Conservation (phyloP, 2,797 vertebrate genomes). For the Fistularia commersonii region DNA sequence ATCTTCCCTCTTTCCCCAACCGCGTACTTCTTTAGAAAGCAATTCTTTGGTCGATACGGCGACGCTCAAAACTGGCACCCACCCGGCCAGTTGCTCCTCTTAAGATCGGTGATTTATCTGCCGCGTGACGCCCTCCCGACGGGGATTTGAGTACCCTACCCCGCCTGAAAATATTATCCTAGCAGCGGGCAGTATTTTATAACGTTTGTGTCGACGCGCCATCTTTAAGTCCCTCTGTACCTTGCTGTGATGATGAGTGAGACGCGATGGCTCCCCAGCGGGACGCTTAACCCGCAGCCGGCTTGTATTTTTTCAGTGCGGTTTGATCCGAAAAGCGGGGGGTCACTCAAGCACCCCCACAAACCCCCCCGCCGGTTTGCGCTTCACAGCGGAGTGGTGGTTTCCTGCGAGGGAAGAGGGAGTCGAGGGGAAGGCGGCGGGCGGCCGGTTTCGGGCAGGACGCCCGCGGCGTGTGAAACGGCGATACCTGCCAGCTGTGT, state of each 20-base stretch:
- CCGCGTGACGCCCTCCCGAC: background rate
- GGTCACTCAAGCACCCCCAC: background rate
- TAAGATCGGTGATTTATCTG: conserved; percentile 1
- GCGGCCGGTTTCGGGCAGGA: conserved; percentile 51
- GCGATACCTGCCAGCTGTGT: conserved; percentile 56
- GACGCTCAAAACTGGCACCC: conserved; percentile 12
- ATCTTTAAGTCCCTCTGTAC: conserved; percentile 2
- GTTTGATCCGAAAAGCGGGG: conserved; percentile 41
- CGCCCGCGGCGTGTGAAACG: conserved; percentile 27
- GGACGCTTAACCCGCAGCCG: conserved; percentile 27
- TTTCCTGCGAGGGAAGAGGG: conserved; percentile 33
- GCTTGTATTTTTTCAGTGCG: conserved; percentile 14
- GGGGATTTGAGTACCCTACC: background rate
- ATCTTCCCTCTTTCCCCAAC: background rate
- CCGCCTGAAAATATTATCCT: conserved; percentile 25
- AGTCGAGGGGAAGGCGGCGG: conserved; percentile 30
- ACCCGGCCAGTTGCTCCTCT: background rate
- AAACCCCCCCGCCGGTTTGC: background rate
- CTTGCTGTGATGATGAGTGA: conserved; percentile 14
- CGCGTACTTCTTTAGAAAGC: too few species aligned
- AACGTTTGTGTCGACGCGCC: background rate
- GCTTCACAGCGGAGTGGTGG: conserved; percentile 6
- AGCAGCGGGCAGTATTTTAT: background rate
- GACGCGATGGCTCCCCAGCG: conserved; percentile 10
- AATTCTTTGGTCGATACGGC: background rate